Base-by-base conservation (phyloP, 2,888 invertebrate genomes). In the Aleiodes leptofemur region DNA sequence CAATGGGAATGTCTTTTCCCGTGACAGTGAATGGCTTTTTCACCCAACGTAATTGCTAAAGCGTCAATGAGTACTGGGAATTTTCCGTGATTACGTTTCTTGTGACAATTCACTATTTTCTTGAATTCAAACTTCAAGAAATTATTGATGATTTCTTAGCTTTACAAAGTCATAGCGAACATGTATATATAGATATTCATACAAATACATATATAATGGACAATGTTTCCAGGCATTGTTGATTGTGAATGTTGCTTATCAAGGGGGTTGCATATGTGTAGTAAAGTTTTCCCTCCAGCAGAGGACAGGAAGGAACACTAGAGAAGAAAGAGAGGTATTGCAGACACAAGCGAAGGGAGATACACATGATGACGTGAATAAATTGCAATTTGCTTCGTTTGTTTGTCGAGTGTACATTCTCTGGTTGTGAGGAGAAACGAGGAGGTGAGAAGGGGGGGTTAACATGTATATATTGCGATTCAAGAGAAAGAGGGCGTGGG, bases 331-430 rank as follows among this genome's bases (percentile, higher is more conserved):
- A 64, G 48, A 14, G 34, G 14, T 23, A 59, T 13, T 31, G 70
- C 70, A 55, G 61, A 73, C 73, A 43, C 13, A 69, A 23, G 61
- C 69, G 74, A 68, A 57, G 64, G 74, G 51, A 76, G 72, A 75
- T 16, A 13, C 50, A 34, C 71, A 66, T 74, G 76, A 78, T 77
- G 75, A 73, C 76, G 77, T 69, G 77, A 78, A 79, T 77, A 78
- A 81, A 78, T 73, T 78, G 79, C 77, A 78, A 81, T 81, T 78
- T 81, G 78, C 77, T 74, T 56, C 76, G 64, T 78, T 79, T 74
- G 77, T 78, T 79, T 76, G 76, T 72, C 64, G 74, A 73, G 73
- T 69, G 69, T 73, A 68, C 48, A 56, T 50, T 56, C 53, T 48
- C 56, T 29, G 43, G 29, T 16, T 51, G 51, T 51, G 50, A 57